Evolutionary conservation across 2,797 vertebrate genomes (phyloP).

Genomic region (Phrynocephalus guinanensis): DNA sequence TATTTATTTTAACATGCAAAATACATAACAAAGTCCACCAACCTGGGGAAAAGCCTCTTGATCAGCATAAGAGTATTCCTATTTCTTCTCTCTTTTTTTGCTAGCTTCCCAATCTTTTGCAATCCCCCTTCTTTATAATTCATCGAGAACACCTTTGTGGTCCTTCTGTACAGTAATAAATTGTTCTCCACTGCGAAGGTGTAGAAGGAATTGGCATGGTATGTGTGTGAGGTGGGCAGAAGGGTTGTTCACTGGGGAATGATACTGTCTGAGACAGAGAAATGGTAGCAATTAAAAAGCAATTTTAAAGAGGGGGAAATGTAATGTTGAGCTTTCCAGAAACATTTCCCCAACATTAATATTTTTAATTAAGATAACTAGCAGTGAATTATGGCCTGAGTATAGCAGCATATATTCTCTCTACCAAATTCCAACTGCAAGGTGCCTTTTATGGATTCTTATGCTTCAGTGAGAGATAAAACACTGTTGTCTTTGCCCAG

Average conservation of each 20-base stretch:
- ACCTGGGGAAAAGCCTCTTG: neutral
- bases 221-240: neutral
- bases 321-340: slow-evolving; percentile 59
- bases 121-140: slow-evolving; percentile 59
- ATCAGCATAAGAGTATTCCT: neutral
- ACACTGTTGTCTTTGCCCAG: slow-evolving; percentile 19
- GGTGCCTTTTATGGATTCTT: neutral
- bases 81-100: neutral
- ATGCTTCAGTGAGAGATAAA: neutral
- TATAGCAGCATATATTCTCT: slow-evolving; percentile 28
- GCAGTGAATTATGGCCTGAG: slow-evolving; percentile 57
- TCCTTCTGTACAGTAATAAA: slow-evolving; percentile 60
- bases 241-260: slow-evolving; percentile 57
- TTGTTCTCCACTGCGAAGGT: slow-evolving; percentile 60
- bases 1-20: slow-evolving; percentile 6
- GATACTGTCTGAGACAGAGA: slow-evolving; percentile 53
- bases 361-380: slow-evolving; percentile 73
- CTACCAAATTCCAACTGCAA: slow-evolving; percentile 8
- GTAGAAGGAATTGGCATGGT: slow-evolving; percentile 6
- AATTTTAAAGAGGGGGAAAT: slow-evolving; percentile 36
- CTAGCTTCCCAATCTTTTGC: slow-evolving; percentile 26
- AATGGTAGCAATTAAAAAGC: slow-evolving; percentile 67
- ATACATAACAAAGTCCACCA: neutral
- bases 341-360: slow-evolving; percentile 61
- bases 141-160: slow-evolving; percentile 59